Conservation (phyloP, 2,888 invertebrate species). For the Tipula helvola region DNA sequence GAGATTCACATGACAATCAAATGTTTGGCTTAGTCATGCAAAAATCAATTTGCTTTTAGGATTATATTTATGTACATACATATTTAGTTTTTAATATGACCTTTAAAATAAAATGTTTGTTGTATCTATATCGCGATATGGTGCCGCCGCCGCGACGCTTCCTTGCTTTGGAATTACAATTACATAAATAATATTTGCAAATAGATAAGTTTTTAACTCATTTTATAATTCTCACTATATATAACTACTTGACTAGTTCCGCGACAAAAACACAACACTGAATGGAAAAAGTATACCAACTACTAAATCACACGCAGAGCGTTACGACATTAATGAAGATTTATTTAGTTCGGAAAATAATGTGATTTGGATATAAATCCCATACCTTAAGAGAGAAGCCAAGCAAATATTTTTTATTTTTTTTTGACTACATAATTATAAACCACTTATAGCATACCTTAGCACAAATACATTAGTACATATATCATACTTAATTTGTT, state of each 20-base stretch:
- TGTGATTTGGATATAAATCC: not conserved
- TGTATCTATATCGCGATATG: not conserved
- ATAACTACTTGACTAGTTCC: too few species aligned
- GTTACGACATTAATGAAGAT: not conserved
- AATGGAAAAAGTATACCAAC: not conserved
- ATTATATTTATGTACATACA: not conserved
- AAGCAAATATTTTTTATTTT: not conserved
- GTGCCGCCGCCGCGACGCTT: not conserved
- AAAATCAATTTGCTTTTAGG: not conserved
- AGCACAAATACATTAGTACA: not conserved
- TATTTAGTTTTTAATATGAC: not conserved
- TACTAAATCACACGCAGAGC: not conserved
- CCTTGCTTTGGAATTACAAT: not conserved
- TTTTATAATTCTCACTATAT: too few species aligned
- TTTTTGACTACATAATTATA: not conserved
- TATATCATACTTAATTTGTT: not conserved
- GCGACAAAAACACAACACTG: not conserved
- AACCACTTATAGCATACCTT: not conserved
- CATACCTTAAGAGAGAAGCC: not conserved
- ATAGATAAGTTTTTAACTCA: too few species aligned
- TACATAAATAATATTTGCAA: not conserved
- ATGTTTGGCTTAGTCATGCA: not conserved
- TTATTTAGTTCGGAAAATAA: not conserved
- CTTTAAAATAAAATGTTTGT: not conserved
- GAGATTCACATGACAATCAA: slow-evolving; percentile 4